Evolutionary conservation across 2,888 invertebrate genomes (phyloP).

Genomic region (Agonopterix alstromeriana): DNA sequence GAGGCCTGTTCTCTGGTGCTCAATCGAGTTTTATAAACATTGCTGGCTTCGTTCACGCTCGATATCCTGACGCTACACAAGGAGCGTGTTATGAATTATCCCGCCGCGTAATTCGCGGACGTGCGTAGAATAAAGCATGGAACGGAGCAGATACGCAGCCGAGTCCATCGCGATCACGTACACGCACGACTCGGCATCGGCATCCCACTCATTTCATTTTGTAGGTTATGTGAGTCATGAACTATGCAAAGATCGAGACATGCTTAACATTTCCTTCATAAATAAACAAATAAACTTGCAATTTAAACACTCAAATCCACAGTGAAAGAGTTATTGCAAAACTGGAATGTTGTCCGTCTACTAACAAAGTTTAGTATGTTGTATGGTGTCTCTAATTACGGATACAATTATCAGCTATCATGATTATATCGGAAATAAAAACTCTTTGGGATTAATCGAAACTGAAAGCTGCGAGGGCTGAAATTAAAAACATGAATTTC

Average conservation of each 20-base stretch:
- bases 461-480: not conserved
- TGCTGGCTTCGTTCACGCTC: constrained; percentile 6
- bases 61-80: constrained; percentile 2
- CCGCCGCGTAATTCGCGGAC: constrained; percentile 19
- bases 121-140: constrained; percentile 13
- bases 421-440: not conserved
- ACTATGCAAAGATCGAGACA: constrained; percentile 5
- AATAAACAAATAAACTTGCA: not conserved
- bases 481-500: constrained; percentile 1
- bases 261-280: not conserved
- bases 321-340: too few species aligned
- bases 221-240: constrained; percentile 5
- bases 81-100: constrained; percentile 17
- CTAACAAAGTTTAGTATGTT: too few species aligned
- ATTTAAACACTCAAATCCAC: not conserved
- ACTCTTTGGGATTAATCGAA: not conserved
- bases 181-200: not conserved
- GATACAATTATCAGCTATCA: too few species aligned
- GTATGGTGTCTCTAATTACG: too few species aligned
- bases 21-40: constrained; percentile 2
- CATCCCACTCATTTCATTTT: constrained; percentile 7
- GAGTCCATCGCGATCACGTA: constrained; percentile 6
- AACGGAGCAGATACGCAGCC: not conserved
- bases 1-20: too few species aligned
- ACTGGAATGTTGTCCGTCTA: too few species aligned